Conservation (phyloP, 1,140 invertebrate genomes). For the Cardiocondyla obscurior region DNA sequence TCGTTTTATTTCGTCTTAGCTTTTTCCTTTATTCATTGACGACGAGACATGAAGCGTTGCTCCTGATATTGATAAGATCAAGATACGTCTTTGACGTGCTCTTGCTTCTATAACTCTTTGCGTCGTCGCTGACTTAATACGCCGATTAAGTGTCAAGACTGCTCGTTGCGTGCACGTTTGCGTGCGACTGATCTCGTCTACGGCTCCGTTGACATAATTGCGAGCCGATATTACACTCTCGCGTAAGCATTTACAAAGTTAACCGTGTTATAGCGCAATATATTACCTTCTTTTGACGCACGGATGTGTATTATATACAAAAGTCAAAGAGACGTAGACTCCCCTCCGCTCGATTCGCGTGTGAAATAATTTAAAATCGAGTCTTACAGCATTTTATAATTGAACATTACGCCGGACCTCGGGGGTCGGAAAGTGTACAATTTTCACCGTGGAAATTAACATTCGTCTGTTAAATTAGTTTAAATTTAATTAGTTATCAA, state of each 20-base stretch:
- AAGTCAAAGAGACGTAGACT: background rate
- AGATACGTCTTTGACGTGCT: constrained; percentile 36
- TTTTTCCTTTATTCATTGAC: background rate
- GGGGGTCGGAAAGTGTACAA: background rate
- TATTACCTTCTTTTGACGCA: constrained; percentile 16
- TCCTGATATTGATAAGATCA: background rate
- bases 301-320: background rate
- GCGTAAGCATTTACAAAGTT: background rate
- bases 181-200: constrained; percentile 25
- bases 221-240: constrained; percentile 29
- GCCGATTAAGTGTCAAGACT: constrained; percentile 41
- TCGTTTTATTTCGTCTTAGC: background rate
- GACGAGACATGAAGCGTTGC: background rate
- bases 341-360: background rate
- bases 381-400: background rate
- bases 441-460: background rate
- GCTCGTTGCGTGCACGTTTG: constrained; percentile 47
- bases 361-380: background rate
- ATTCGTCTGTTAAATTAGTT: constrained; percentile 1
- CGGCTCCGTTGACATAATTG: constrained; percentile 33
- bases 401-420: background rate
- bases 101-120: background rate
- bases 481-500: constrained; percentile 17
- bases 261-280: background rate
- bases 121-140: constrained; percentile 39